These are phyloP conservation scores for Ophioninae sp. DNA, from an alignment of 2,888 invertebrate genomes.

Conservation along the genomic window DNA sequence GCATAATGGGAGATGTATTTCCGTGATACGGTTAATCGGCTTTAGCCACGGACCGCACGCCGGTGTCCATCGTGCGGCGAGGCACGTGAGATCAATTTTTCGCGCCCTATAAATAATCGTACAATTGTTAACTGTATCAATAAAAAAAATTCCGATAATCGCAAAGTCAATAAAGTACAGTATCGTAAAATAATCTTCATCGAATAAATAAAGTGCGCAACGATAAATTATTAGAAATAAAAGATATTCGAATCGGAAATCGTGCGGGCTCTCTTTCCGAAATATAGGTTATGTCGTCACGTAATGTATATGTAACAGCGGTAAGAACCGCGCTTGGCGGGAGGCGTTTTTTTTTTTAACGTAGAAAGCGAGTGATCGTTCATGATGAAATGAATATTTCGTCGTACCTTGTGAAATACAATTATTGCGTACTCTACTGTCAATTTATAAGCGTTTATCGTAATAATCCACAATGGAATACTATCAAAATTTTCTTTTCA, in stretches of 20 bases:
- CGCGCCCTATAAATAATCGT: slow-evolving; percentile 46
- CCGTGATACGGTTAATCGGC: background rate
- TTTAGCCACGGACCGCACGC: slow-evolving; percentile 22
- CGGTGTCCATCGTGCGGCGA: slow-evolving; percentile 43
- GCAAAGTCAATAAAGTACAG: slow-evolving; percentile 1
- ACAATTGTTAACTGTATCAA: slow-evolving; percentile 26
- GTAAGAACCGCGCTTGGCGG: slow-evolving; percentile 52
- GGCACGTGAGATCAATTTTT: slow-evolving; percentile 55
- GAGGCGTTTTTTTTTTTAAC: slow-evolving; percentile 45
- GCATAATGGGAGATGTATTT: background rate
- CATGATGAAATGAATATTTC: slow-evolving; percentile 25
- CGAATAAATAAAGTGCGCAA: background rate
- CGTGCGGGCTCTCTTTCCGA: slow-evolving; percentile 3
- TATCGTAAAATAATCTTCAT: slow-evolving; percentile 9
- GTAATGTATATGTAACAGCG: slow-evolving; percentile 21
- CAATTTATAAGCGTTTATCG: background rate
- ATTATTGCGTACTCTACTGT: background rate
- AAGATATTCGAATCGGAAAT: slow-evolving; percentile 3
- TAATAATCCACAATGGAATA: slow-evolving; percentile 70
- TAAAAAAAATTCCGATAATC: slow-evolving; percentile 3
- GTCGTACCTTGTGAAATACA: background rate
- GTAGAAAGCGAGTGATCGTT: background rate
- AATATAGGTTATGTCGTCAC: slow-evolving; percentile 51
- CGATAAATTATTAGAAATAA: background rate
- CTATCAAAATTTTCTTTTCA: slow-evolving; percentile 68